Evolutionary conservation across 2,888 invertebrate species (phyloP).

Genomic region (Morinoia aosen): DNA sequence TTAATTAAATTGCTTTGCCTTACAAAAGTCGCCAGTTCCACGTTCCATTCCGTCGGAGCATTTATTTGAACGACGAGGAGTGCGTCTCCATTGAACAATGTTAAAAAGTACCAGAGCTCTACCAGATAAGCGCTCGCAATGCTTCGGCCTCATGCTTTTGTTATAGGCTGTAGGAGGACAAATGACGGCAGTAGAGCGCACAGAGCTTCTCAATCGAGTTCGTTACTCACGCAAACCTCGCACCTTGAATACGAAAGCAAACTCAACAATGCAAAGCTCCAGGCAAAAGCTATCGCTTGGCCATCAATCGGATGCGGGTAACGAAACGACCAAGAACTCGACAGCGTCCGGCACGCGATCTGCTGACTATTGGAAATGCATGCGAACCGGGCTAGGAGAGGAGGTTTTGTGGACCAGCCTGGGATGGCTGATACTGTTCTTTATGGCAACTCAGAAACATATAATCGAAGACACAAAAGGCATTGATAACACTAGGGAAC

Average conservation of each 20-base stretch:
- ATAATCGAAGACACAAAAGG: not conserved
- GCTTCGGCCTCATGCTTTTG: constrained; percentile 15
- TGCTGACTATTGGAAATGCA: not conserved
- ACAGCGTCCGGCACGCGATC: not conserved
- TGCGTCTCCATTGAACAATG: not conserved
- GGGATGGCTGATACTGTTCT: not conserved
- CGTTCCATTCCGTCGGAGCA: not conserved
- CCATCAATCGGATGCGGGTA: constrained; percentile 36
- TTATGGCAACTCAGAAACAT: not conserved
- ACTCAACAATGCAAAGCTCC: constrained; percentile 30
- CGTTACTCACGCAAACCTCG: constrained; percentile 44
- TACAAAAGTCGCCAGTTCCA: not conserved
- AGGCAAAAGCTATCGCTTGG: constrained; percentile 22
- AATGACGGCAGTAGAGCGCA: constrained; percentile 39
- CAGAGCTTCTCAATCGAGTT: constrained; percentile 51
- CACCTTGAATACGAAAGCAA: constrained; percentile 40
- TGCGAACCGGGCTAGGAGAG: not conserved
- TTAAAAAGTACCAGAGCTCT: not conserved
- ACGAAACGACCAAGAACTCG: not conserved
- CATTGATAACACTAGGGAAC: not conserved
- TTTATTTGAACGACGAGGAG: not conserved
- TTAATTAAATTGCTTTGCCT: not conserved
- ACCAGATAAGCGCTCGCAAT: not conserved
- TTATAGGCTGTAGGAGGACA: not conserved
- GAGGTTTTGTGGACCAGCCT: not conserved